A percentile compares a stretch with the other conserved stretches of the same genome.
phyloP scores from a whole-genome alignment of 2,888 invertebrate genomes.

The Apamea crenata region DNA sequence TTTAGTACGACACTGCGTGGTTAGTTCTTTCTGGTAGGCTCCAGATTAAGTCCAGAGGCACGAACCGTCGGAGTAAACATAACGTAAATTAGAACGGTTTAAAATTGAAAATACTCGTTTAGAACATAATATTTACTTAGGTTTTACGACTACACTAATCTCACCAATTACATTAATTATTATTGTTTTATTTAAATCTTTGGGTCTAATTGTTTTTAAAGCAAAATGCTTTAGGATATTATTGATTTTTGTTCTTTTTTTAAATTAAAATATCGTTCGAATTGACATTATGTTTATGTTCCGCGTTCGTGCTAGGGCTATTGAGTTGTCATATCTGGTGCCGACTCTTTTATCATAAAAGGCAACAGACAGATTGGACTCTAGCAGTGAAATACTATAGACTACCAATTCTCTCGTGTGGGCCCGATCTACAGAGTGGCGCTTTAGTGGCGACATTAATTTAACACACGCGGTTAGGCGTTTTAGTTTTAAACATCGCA shows the following conservation, averaged over 20 bases:
- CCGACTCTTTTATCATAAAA: neutral
- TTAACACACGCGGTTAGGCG: too few species aligned
- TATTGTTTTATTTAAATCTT: neutral
- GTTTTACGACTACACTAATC: neutral
- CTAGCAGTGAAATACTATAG: neutral
- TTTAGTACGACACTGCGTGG: too few species aligned
- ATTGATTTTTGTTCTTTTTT: neutral
- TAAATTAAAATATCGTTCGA: neutral
- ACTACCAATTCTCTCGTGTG: neutral
- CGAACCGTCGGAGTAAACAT: neutral
- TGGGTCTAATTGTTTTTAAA: neutral
- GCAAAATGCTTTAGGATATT: neutral
- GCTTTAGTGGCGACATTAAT: too few species aligned
- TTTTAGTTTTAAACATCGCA: too few species aligned
- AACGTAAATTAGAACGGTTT: neutral
- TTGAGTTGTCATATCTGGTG: neutral
- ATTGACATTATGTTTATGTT: neutral
- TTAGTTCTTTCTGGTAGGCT: too few species aligned
- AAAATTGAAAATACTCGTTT: neutral
- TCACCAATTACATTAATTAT: too few species aligned
- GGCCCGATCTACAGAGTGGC: neutral
- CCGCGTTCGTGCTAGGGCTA: neutral
- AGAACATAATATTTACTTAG: neutral
- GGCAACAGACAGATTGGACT: neutral
- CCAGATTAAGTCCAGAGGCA: too few species aligned